Evolutionary conservation across 1,140 invertebrate genomes (phyloP).

Genomic region (Drosophila kohkoa): DNA sequence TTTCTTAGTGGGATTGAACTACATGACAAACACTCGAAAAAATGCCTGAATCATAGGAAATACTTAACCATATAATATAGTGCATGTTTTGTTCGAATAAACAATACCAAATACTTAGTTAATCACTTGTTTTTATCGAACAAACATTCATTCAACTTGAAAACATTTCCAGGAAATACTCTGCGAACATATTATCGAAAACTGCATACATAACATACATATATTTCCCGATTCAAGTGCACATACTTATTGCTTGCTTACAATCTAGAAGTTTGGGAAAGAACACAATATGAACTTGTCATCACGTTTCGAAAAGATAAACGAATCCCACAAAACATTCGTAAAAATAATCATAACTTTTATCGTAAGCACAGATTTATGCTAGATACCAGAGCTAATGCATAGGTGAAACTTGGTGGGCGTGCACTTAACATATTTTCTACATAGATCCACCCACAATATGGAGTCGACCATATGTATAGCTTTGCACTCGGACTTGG

Average conservation of each 20-base stretch:
- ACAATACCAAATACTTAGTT: not conserved
- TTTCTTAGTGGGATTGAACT: conserved; percentile 25
- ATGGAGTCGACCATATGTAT: conserved; percentile 13
- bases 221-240: conserved; percentile 7
- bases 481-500: conserved; percentile 34
- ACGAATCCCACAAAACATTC: not conserved
- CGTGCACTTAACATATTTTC: conserved; percentile 33
- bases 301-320: conserved; percentile 14
- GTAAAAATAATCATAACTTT: not conserved
- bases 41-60: conserved; percentile 11
- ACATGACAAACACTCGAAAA: conserved; percentile 38
- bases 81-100: not conserved
- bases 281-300: not conserved
- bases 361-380: conserved; percentile 20
- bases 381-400: not conserved
- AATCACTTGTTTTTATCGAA: conserved; percentile 6
- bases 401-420: conserved; percentile 1
- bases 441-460: conserved; percentile 29
- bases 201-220: not conserved
- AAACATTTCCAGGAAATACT: conserved; percentile 26
- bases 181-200: not conserved
- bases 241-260: not conserved
- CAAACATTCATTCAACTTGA: not conserved
- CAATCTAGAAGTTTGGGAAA: not conserved
- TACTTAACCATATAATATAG: not conserved